Evolutionary conservation across 92 coral and sea anemone species (phyloP).

Genomic region (Heliopora coerulea): DNA sequence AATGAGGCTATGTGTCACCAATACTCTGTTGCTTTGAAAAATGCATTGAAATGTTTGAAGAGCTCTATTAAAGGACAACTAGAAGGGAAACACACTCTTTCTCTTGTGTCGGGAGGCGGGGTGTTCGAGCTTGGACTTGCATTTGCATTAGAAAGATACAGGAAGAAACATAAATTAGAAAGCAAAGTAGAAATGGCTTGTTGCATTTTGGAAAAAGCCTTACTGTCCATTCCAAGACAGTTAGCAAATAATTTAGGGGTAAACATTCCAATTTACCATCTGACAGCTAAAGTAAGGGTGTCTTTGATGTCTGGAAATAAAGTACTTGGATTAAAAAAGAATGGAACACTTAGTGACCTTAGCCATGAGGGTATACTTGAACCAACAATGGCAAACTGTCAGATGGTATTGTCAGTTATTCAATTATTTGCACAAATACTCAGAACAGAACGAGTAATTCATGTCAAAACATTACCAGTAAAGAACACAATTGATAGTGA

Average conservation of each 20-base stretch:
- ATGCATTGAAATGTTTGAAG: constrained; percentile 63
- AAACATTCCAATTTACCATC: not conserved
- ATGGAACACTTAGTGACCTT: constrained; percentile 39
- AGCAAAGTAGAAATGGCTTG: constrained; percentile 48
- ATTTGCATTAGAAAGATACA: constrained; percentile 43
- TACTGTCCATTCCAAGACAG: constrained; percentile 57
- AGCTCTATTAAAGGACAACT: constrained; percentile 53
- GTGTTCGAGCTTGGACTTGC: constrained; percentile 65
- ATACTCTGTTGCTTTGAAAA: constrained; percentile 63
- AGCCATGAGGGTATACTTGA: constrained; percentile 54
- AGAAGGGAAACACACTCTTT: constrained; percentile 34
- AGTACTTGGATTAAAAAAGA: constrained; percentile 3
- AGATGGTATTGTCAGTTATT: constrained; percentile 56
- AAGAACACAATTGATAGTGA: constrained; percentile 10
- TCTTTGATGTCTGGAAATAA: not conserved
- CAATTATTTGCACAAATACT: constrained; percentile 70
- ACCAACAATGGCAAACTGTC: constrained; percentile 61
- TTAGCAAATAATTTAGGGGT: constrained; percentile 62
- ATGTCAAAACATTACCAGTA: constrained; percentile 22
- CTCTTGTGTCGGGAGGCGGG: constrained; percentile 75
- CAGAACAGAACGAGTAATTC: constrained; percentile 60
- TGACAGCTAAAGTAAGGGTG: constrained; percentile 5
- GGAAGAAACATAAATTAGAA: constrained; percentile 31
- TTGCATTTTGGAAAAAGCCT: constrained; percentile 62
- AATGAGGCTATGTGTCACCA: constrained; percentile 72